Base-by-base conservation (phyloP, 2,113 vertebrate genomes). In the Octodon degus region DNA sequence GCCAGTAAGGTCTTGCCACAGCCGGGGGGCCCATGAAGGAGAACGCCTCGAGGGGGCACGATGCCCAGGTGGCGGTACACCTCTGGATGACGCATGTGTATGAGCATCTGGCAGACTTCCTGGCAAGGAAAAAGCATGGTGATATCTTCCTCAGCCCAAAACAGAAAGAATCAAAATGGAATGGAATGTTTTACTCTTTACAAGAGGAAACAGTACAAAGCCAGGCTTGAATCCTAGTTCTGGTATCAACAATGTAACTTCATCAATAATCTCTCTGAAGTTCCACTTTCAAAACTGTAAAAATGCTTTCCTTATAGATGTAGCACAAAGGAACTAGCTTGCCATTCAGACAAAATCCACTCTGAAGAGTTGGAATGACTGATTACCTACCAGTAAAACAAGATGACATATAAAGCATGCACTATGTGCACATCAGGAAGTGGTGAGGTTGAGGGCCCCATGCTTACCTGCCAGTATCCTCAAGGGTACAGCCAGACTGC, bases 1-100 rank as follows among this genome's bases (percentile, higher is more conserved):
- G 99, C 99, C 68, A 99, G 98, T 47, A 99, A 98, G 0, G 99
- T 99, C 97, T 99, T 99, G 47, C 99, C 99, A 95, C 99, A 99
- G 40, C 99, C 99, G 0, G 99, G 99, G 0, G 99, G 99, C 0
- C 99, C 99, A 0, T 99, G 99, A 1, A 99, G 98, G 17, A 99
- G 99, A 93, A 99, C 99, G 5, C 99, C 99, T 0, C 99, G 98
- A 0, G 99, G 99, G 50, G 99, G 99, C 30, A 99, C 98, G 83
- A 99, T 99, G 0, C 99, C 99, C 34, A 99, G 98, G 95, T 99
- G 98, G 89, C 98, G 99, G 98, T 99, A 99, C 24, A 99, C 99
- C 96, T 99, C 99, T 0, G 99, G 99, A 87, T 99, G 99, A 7
- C 98, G 98, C 98, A 99, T 98, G 92, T 99, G 99, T 62, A 99